Evolutionary conservation across 2,888 invertebrate species (phyloP).

Genomic region (Nesidiocoris tenuis): DNA sequence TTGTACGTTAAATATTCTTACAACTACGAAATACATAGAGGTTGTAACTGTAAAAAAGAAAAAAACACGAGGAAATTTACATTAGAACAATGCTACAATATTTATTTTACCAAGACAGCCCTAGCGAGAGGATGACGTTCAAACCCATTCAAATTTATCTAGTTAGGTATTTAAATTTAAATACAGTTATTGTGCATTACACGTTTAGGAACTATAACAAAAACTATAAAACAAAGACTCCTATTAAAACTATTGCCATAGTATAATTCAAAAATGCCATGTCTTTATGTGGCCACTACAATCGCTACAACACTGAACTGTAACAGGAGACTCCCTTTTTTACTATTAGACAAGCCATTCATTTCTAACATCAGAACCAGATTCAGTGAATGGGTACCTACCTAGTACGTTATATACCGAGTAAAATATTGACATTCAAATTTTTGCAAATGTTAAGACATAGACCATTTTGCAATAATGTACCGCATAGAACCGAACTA

Average conservation of each 20-base stretch:
- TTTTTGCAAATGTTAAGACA: background rate
- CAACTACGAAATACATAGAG: slow-evolving; percentile 8
- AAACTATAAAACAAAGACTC: slow-evolving; percentile 26
- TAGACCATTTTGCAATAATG: too few relatives aligned
- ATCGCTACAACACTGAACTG: slow-evolving; percentile 10
- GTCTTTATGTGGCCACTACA: slow-evolving; percentile 26
- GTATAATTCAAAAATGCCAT: slow-evolving; percentile 16
- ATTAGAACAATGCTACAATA: slow-evolving; percentile 7
- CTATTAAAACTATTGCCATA: slow-evolving; percentile 16
- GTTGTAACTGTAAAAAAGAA: slow-evolving; percentile 24
- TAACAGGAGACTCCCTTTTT: background rate
- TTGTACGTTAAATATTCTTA: slow-evolving; percentile 42
- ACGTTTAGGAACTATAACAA: slow-evolving; percentile 41
- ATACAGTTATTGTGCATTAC: slow-evolving; percentile 41
- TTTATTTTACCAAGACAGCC: background rate
- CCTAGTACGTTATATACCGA: too few relatives aligned
- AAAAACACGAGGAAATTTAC: background rate
- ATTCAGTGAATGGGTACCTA: background rate
- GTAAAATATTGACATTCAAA: too few relatives aligned
- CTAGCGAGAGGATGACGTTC: background rate
- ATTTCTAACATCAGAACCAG: background rate
- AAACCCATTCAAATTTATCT: background rate
- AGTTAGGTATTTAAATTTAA: slow-evolving; percentile 13
- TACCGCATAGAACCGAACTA: too few relatives aligned
- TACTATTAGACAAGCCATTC: slow-evolving; percentile 12